phyloP scores from a whole-genome alignment of 2,797 vertebrate genomes.

The Spinus pinus region DNA sequence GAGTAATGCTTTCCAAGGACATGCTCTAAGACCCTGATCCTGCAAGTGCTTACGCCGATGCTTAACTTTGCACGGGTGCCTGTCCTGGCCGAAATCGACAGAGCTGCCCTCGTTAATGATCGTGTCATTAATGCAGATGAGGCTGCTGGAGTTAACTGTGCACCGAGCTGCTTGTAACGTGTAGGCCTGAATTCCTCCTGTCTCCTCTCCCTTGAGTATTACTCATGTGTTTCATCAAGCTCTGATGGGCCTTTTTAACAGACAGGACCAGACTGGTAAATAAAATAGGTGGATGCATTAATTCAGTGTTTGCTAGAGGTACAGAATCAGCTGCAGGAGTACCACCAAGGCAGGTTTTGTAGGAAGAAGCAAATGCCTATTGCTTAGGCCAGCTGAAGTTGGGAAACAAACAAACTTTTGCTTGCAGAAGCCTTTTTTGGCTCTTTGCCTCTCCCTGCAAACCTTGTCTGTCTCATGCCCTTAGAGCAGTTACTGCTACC shows the following conservation, averaged over 20 bases:
- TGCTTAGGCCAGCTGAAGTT: slow-evolving; percentile 18
- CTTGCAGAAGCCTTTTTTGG: slow-evolving; percentile 35
- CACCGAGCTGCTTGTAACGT: background rate
- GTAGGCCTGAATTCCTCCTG: slow-evolving; percentile 26
- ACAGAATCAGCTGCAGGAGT: background rate
- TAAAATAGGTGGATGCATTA: background rate
- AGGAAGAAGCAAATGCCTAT: background rate
- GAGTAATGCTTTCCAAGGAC: slow-evolving; percentile 68
- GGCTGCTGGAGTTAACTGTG: background rate
- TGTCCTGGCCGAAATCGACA: background rate
- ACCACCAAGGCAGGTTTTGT: background rate
- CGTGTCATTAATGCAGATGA: background rate
- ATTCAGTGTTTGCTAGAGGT: background rate
- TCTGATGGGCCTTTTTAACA: background rate
- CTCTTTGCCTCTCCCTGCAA: slow-evolving; percentile 33
- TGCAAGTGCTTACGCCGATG: slow-evolving; percentile 27
- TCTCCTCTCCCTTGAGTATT: background rate
- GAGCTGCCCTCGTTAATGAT: background rate
- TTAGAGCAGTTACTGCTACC: background rate
- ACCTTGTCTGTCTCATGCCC: slow-evolving; percentile 18
- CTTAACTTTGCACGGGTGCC: slow-evolving; percentile 6
- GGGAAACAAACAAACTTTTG: slow-evolving; percentile 54
- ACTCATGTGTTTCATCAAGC: slow-evolving; percentile 5
- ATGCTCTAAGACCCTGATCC: slow-evolving; percentile 56
- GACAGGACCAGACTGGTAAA: background rate